Evolutionary conservation across 1,140 invertebrate species (phyloP).

Genomic region (Drosophila ficusphila): DNA sequence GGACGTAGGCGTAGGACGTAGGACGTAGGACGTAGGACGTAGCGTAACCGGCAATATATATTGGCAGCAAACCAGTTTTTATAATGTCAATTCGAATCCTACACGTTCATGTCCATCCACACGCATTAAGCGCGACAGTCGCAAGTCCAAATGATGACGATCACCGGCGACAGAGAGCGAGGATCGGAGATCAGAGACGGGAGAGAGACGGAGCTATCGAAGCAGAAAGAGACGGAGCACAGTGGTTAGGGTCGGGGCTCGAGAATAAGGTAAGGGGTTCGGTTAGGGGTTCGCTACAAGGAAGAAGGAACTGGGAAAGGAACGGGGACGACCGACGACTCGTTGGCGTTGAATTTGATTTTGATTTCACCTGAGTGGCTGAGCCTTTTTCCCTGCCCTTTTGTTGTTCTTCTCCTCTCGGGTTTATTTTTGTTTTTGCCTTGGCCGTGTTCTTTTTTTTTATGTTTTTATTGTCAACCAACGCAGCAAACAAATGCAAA

Average conservation of each 20-base stretch:
- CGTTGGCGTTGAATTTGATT: slow-evolving; percentile 80
- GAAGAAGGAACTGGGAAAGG: slow-evolving; percentile 8
- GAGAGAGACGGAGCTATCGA: slow-evolving; percentile 4
- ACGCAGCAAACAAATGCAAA: slow-evolving; percentile 50
- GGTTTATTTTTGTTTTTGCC: slow-evolving; percentile 24
- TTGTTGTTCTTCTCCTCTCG: slow-evolving; percentile 12
- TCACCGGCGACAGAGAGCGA: slow-evolving; percentile 7
- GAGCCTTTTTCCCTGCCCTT: slow-evolving; percentile 25
- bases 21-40: slow-evolving; percentile 48
- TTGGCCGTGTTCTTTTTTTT: slow-evolving; percentile 13
- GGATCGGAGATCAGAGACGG: not conserved
- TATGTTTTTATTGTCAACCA: slow-evolving; percentile 66
- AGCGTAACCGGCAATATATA: slow-evolving; percentile 57
- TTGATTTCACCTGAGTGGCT: slow-evolving; percentile 82
- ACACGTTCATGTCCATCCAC: slow-evolving; percentile 81
- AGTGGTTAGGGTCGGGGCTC: slow-evolving; percentile 13
- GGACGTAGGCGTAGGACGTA: slow-evolving; percentile 14
- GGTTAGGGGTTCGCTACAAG: slow-evolving; percentile 15
- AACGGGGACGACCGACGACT: slow-evolving; percentile 27
- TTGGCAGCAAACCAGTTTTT: slow-evolving; percentile 80
- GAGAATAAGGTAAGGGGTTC: slow-evolving; percentile 19
- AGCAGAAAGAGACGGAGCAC: slow-evolving; percentile 11
- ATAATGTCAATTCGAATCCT: slow-evolving; percentile 82
- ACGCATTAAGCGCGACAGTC: slow-evolving; percentile 81
- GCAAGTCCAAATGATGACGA: slow-evolving; percentile 79